Percentiles rank a stretch among this genome's conserved stretches.
Evolutionary conservation across 2,888 invertebrate genomes (phyloP).

Genomic region (Pseudanteris insignis): DNA sequence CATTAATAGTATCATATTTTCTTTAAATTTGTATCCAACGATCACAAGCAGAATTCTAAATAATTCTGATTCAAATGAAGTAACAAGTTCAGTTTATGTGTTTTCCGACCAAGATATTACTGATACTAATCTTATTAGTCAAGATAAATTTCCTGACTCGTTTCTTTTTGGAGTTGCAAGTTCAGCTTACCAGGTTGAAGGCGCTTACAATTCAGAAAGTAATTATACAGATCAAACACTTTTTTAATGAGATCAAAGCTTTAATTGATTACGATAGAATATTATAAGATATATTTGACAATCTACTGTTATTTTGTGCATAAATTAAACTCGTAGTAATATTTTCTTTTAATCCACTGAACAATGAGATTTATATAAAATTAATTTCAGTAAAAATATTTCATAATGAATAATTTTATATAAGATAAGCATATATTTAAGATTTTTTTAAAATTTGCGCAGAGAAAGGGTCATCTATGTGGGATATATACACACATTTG

Average conservation of each 20-base stretch:
- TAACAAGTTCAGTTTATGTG: slow-evolving; percentile 11
- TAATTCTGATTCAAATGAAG: background rate
- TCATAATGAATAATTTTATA: background rate
- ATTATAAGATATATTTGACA: no score
- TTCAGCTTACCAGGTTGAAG: slow-evolving; percentile 73
- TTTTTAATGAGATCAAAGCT: no score
- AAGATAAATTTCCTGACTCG: slow-evolving; percentile 17
- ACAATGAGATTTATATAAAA: no score
- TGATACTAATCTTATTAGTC: slow-evolving; percentile 3
- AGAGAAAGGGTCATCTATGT: slow-evolving; percentile 21
- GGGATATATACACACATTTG: slow-evolving; percentile 23
- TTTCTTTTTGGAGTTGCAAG: slow-evolving; percentile 68
- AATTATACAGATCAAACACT: no score
- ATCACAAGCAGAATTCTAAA: slow-evolving; percentile 2
- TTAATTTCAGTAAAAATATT: background rate
- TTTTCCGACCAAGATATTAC: slow-evolving; percentile 16
- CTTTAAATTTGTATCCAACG: slow-evolving; percentile 11
- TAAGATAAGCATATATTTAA: background rate
- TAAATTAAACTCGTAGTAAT: no score
- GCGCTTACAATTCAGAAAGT: slow-evolving; percentile 62
- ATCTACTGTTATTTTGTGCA: no score
- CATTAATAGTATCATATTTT: slow-evolving; percentile 6
- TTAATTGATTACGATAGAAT: no score
- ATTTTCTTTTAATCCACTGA: no score
- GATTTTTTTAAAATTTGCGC: background rate